Conservation (phyloP, 2,888 invertebrate genomes). For the Hoplodrina blanda region DNA sequence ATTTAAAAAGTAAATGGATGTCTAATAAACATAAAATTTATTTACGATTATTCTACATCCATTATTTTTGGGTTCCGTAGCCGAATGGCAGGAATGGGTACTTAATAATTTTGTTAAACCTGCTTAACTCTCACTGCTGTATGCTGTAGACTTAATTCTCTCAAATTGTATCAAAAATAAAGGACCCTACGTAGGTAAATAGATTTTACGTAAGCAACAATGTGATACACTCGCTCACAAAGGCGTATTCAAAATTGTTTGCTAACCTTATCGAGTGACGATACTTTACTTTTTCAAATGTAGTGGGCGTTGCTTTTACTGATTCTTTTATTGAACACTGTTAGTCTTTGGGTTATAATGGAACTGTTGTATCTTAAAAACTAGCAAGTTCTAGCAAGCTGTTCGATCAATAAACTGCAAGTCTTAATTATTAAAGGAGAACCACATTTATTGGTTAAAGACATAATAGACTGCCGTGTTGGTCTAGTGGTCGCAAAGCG, state of each 20-base stretch:
- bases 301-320: constrained; percentile 3
- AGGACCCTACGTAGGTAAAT: neutral
- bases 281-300: constrained; percentile 14
- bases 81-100: neutral
- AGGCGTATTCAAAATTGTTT: constrained; percentile 7
- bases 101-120: constrained; percentile 3
- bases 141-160: constrained; percentile 13
- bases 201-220: neutral
- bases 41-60: constrained; percentile 32
- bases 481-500: no score
- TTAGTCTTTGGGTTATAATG: neutral
- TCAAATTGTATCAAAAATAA: constrained; percentile 13
- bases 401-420: neutral
- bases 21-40: constrained; percentile 43
- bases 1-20: constrained; percentile 34
- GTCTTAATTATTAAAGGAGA: neutral
- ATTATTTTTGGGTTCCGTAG: constrained; percentile 32
- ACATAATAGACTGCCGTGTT: no score
- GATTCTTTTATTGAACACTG: constrained; percentile 2
- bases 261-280: constrained; percentile 9
- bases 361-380: neutral
- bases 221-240: constrained; percentile 1
- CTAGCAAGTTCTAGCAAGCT: neutral
- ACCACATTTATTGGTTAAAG: no score
- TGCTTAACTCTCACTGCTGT: constrained; percentile 17